phyloP scores from a whole-genome alignment of 2,113 vertebrate genomes.

The Dryoscopus gambensis region DNA sequence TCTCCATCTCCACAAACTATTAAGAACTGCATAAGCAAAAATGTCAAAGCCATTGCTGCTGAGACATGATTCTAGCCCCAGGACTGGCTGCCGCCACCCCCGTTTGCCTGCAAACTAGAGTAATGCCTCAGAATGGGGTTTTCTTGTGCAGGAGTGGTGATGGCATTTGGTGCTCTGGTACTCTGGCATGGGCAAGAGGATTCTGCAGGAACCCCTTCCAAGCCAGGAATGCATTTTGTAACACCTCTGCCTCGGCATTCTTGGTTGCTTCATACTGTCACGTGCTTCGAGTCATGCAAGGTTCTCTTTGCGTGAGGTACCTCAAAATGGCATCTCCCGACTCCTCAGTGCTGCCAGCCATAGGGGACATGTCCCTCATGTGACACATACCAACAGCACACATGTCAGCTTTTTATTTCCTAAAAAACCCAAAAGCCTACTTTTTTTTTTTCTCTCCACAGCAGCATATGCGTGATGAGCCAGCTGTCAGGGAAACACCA shows the following conservation, averaged over 20 bases:
- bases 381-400: background rate
- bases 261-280: background rate
- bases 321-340: background rate
- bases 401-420: slow-evolving; percentile 4
- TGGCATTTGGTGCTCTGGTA: background rate
- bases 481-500: background rate
- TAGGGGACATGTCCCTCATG: background rate
- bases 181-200: accelerated
- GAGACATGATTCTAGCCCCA: background rate
- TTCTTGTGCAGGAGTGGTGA: background rate
- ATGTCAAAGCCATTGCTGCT: background rate
- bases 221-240: background rate
- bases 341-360: background rate
- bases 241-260: background rate
- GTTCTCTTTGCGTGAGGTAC: background rate
- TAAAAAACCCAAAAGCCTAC: background rate
- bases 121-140: background rate
- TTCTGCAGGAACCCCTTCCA: background rate
- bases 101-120: background rate
- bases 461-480: background rate
- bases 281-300: background rate
- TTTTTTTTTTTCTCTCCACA: background rate
- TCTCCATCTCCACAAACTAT: background rate
- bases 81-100: accelerated
- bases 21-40: background rate